phyloP scores from a whole-genome alignment of 2,888 invertebrate genomes.

The Troides helena region DNA sequence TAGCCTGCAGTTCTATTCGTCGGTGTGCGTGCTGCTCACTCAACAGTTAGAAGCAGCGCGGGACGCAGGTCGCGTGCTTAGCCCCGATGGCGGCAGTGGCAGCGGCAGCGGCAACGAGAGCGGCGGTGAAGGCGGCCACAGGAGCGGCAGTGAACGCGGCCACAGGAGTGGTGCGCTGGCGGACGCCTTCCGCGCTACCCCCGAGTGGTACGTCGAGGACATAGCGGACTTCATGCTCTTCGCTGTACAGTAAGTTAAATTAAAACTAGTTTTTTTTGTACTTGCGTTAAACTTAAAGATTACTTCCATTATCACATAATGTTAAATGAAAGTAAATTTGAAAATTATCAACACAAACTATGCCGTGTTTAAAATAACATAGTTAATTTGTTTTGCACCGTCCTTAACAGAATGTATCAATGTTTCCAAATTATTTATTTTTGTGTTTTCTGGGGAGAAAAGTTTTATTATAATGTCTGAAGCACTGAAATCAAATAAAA shows the following conservation, averaged over 20 bases:
- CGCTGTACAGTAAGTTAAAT: constrained; percentile 89
- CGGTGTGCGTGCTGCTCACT: constrained; percentile 89
- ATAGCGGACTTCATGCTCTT: constrained; percentile 97
- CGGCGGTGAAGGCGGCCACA: constrained; percentile 53
- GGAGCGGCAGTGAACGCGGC: constrained; percentile 47
- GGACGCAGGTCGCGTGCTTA: constrained; percentile 57
- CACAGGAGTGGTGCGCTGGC: constrained; percentile 52
- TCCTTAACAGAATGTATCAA: too few relatives aligned
- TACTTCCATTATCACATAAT: too few relatives aligned
- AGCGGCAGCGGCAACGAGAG: constrained; percentile 75
- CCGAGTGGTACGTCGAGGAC: constrained; percentile 99
- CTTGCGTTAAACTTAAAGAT: neutral
- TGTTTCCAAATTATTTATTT: too few relatives aligned
- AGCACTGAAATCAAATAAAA: too few relatives aligned
- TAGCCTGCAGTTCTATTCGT: constrained; percentile 92
- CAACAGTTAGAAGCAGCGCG: constrained; percentile 81
- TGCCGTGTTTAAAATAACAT: too few relatives aligned
- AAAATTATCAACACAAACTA: too few relatives aligned
- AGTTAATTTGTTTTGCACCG: too few relatives aligned
- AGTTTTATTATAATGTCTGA: too few relatives aligned
- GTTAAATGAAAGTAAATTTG: too few relatives aligned
- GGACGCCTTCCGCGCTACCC: constrained; percentile 91
- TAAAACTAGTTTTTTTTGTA: neutral
- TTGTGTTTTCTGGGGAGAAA: too few relatives aligned
- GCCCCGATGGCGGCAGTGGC: constrained; percentile 51